Evolutionary conservation across 2,797 vertebrate species (phyloP).

Genomic region (Characodon lateralis): DNA sequence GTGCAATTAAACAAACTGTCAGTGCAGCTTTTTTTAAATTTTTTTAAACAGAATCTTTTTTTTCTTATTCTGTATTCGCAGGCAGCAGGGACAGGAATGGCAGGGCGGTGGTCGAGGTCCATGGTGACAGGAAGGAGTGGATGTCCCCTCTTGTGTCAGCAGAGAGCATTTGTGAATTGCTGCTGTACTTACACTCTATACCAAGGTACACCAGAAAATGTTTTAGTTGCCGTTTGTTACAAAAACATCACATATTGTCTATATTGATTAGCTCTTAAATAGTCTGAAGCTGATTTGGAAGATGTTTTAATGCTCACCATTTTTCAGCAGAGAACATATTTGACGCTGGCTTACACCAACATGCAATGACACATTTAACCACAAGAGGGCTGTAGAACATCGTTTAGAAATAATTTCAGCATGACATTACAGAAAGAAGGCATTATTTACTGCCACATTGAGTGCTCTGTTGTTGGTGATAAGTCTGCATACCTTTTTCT

Average conservation of each 20-base stretch:
- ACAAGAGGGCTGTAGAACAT: slow-evolving; percentile 62
- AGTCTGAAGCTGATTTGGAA: background rate
- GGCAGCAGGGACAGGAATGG: slow-evolving; percentile 89
- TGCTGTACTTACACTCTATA: slow-evolving; percentile 86
- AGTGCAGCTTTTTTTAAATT: too few species aligned
- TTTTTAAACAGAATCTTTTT: background rate
- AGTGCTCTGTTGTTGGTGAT: background rate
- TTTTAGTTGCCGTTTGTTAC: background rate
- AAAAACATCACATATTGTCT: background rate
- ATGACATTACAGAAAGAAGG: background rate
- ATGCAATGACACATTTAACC: slow-evolving; percentile 35
- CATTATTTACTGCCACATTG: background rate
- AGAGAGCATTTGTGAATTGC: slow-evolving; percentile 78
- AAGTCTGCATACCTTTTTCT: background rate
- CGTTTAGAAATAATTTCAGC: background rate
- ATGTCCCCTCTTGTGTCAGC: slow-evolving; percentile 74
- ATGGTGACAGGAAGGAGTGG: slow-evolving; percentile 81
- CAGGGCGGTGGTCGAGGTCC: slow-evolving; percentile 88
- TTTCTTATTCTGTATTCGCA: slow-evolving; percentile 52
- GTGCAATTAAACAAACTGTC: background rate
- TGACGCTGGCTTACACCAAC: background rate
- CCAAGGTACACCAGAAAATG: slow-evolving; percentile 81
- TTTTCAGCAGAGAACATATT: background rate
- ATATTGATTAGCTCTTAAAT: background rate
- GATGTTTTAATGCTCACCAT: background rate